These are phyloP conservation scores for Arion vulgaris DNA, from an alignment of 1,140 invertebrate genomes.

Conservation along the genomic window DNA sequence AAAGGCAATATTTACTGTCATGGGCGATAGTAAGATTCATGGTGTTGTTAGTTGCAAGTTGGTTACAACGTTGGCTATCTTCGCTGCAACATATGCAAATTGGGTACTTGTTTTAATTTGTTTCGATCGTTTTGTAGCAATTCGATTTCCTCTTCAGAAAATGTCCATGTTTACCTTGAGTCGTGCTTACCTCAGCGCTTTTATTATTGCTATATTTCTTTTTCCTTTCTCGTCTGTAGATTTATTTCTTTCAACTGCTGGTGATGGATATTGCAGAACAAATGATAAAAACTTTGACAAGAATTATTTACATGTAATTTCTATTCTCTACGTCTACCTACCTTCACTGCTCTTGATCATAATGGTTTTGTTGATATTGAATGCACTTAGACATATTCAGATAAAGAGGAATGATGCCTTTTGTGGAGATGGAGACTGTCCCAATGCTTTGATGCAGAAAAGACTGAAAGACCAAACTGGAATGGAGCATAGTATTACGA, in stretches of 20 bases:
- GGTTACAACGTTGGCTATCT: conserved; percentile 43
- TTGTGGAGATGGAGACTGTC: neutral
- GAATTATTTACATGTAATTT: neutral
- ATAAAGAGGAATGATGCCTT: neutral
- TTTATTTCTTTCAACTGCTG: neutral
- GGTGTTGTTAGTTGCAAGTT: neutral
- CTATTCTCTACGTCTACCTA: neutral
- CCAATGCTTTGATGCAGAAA: neutral
- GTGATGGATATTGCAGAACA: neutral
- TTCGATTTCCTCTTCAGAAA: conserved; percentile 52
- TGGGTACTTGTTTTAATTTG: conserved; percentile 58
- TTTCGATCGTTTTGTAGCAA: conserved; percentile 52
- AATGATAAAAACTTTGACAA: neutral
- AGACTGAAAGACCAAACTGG: neutral
- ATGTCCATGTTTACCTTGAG: conserved; percentile 33
- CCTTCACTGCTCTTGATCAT: neutral
- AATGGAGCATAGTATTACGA: conserved; percentile 28
- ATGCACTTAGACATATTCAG: neutral
- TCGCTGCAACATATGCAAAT: conserved; percentile 49
- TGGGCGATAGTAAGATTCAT: conserved; percentile 21
- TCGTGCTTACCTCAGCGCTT: conserved; percentile 25
- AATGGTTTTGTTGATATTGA: conserved; percentile 1
- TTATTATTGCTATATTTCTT: neutral
- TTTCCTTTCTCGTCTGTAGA: neutral
- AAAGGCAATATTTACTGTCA: conserved; percentile 42